phyloP scores from a whole-genome alignment of 2,888 invertebrate genomes.

The Drosophila mettleri region DNA sequence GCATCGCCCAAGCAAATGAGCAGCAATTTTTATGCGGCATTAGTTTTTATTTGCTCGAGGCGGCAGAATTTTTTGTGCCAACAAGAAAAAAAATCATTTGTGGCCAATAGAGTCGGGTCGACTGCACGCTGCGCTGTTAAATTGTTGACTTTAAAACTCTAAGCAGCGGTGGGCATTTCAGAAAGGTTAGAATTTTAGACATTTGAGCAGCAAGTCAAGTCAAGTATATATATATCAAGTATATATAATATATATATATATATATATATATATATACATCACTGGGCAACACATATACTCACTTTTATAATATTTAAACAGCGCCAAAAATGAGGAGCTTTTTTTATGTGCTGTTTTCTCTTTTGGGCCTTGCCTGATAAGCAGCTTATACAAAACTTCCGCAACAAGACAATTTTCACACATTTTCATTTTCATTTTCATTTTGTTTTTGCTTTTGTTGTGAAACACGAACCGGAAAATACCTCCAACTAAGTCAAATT shows the following conservation, averaged over 20 bases:
- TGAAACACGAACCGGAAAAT: slow-evolving; percentile 59
- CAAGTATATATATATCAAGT: background rate
- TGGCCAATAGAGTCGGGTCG: background rate
- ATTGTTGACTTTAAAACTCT: too few relatives aligned
- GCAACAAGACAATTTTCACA: slow-evolving; percentile 19
- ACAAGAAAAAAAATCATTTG: background rate
- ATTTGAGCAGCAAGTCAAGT: too few relatives aligned
- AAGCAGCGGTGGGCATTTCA: background rate
- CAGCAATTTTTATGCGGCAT: slow-evolving; percentile 68
- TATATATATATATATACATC: too few relatives aligned
- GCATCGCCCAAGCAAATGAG: slow-evolving; percentile 56
- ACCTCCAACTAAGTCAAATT: slow-evolving; percentile 70
- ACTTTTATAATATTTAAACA: background rate
- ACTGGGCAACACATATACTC: background rate
- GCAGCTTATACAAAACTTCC: slow-evolving; percentile 38
- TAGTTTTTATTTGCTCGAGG: slow-evolving; percentile 58
- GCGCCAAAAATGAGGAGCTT: slow-evolving; percentile 37
- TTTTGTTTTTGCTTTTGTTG: slow-evolving; percentile 1
- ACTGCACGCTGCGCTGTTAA: background rate
- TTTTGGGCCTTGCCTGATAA: slow-evolving; percentile 33
- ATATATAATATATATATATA: background rate
- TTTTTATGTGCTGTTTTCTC: slow-evolving; percentile 35
- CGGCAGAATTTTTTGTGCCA: slow-evolving; percentile 40
- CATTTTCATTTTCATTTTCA: slow-evolving; percentile 3
- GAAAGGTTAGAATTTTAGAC: background rate